Base-by-base conservation (phyloP, 2,888 invertebrate species). In the Chironomus tentans region DNA sequence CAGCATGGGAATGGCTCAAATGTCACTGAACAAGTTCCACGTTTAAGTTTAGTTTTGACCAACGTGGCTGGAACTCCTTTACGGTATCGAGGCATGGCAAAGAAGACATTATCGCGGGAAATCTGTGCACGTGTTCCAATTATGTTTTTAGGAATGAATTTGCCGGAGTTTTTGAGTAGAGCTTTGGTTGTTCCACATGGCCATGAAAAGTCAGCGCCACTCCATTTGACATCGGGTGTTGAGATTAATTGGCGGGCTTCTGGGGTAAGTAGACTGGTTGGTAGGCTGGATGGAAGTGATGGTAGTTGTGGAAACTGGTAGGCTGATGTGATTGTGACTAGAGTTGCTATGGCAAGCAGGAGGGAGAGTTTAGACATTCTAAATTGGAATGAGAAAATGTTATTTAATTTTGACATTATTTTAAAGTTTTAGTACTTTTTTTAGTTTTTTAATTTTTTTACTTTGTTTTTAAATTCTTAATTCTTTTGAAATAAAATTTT, bases 51-150 rank as follows among this genome's bases (percentile, higher is more conserved):
- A 1, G 87, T 82, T 77, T 85, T 85, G 76, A 90, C 91, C 21
- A 92, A 82, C 0, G 91, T 90, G 13, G 89, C 88, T 0, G 91
- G 86, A 0, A 91, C 88, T 2, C 91, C 91, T 10, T 85, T 84
- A 78, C 88, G 89, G 81, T 83, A 84, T 3, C 89, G 85, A 0
- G 89, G 89, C 78, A 89, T 79, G 0, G 88, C 88, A 22, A 89
- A 75, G 78, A 86, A 86, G 0, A 85, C 85, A 38, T 85, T 84
- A 74, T 89, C 87, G 56, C 85, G 85, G 79, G 85, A 85, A 68
- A 89, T 84, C 80, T 89, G 89, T 0, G 85, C 84, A 28, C 88
- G 83, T 3, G 89, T 89, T 0, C 87, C 87, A 77, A 89, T 88
- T 65, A 87, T 83, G 81, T 88, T 88, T 78, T 87, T 87, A 61